These are phyloP conservation scores for Acropora yongei DNA, from an alignment of 64 coral and sea anemone genomes.

Conservation along the genomic window DNA sequence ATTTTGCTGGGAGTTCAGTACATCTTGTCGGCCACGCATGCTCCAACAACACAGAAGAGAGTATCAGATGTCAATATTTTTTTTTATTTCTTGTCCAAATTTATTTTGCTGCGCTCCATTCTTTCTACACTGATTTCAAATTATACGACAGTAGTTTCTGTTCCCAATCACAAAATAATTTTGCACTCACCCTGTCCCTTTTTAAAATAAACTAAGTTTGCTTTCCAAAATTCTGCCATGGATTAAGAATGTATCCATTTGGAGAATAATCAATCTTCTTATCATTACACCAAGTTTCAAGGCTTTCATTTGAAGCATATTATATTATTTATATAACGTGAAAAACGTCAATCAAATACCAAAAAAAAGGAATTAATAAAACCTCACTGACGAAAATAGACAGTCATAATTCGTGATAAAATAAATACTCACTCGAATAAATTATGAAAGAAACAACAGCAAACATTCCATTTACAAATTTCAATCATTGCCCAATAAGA, in stretches of 20 bases:
- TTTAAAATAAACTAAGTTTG: neutral
- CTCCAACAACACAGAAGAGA: neutral
- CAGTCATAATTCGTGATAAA: neutral
- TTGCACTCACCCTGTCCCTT: neutral
- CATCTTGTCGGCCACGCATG: too few relatives aligned
- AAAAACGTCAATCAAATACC: too few relatives aligned
- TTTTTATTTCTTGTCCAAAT: too few relatives aligned
- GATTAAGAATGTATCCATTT: neutral
- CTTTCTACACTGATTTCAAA: neutral
- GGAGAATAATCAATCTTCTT: neutral
- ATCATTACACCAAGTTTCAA: too few relatives aligned
- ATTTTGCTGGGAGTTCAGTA: too few relatives aligned
- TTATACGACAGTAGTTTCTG: neutral
- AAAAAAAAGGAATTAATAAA: too few relatives aligned
- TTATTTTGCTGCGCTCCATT: too few relatives aligned
- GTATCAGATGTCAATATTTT: neutral
- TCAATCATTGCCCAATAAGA: neutral
- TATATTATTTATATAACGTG: too few relatives aligned
- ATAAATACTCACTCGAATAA: neutral
- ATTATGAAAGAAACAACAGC: neutral
- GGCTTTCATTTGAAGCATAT: too few relatives aligned
- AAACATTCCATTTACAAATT: neutral
- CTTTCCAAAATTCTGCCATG: neutral
- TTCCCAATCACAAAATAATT: constrained; percentile 1
- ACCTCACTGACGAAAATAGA: too few relatives aligned